Base-by-base conservation (phyloP, 2,113 vertebrate species). In the Mus musculus region DNA sequence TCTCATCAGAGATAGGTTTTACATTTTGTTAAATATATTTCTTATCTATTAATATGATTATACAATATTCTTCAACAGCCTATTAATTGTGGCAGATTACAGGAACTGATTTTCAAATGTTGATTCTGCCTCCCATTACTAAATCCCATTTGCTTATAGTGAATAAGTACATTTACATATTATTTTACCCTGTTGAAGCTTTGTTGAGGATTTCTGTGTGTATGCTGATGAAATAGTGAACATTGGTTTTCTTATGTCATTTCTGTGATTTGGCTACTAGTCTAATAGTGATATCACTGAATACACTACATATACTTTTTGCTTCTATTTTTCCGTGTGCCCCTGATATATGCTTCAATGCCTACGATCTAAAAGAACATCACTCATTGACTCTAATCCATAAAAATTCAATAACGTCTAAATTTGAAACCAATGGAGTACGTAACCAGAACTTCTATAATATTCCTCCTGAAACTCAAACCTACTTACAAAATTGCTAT, bases 121-220 rank as follows among this genome's bases (percentile, higher is more conserved):
- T 72, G 22, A 72, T 13, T 36, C 33, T 56, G 33, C 0, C 13
- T 20, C 39, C 19, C 12, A 71, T 72, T 52, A 2, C 46, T 13
- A 14, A 94, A 87, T 81, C 17, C 56, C 39, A 80, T 67, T 84
- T 89, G 67, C 9, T 36, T 12, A 17, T 54, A 22, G 28, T 33
- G 6, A 76, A 65, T 77, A 81, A 93, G 89, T 87, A 54, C 59
- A 56, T 76, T 89, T 76, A 63, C 67, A 39, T 81, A n/a, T 86
- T 63, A 20, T 39, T 63, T 71, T 3, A 11, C 71, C 67, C 77
- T 75, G 30, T 67, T 89, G 46, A 85, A n/a, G 71, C 39, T 90
- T 94, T 46, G 4, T n/a, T 91, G 30, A 95, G 22, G 14, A 96
- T 39, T 91, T 93, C 73, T 89, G 33, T 42, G 67, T 80, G n/a